phyloP scores from a whole-genome alignment of 2,113 vertebrate genomes.

The Telmatochromis sp. region DNA sequence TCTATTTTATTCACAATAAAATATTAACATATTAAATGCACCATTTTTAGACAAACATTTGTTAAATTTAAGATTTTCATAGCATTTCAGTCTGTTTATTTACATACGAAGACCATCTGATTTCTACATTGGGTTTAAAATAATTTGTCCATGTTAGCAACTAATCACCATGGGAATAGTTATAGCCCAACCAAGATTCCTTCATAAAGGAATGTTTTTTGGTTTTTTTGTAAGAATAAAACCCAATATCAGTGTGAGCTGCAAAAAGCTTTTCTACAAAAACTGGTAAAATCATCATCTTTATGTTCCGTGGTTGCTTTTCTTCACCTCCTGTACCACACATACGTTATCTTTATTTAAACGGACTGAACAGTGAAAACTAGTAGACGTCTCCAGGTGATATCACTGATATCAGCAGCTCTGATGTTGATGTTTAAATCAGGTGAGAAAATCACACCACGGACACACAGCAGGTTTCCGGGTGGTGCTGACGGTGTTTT shows the following conservation, averaged over 20 bases:
- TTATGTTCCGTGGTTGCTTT: not conserved
- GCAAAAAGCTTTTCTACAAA: not conserved
- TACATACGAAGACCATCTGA: not conserved
- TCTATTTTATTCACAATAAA: not conserved
- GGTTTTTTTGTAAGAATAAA: not conserved
- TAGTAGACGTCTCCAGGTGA: not conserved
- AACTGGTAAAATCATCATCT: not conserved
- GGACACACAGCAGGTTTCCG: not conserved
- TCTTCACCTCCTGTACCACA: not conserved
- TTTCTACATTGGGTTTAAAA: not conserved
- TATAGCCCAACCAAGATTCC: not conserved
- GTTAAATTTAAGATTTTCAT: not conserved
- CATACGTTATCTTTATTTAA: not conserved
- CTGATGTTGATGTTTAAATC: not conserved
- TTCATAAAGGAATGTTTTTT: not conserved
- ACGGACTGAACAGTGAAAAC: not conserved
- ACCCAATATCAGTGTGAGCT: not conserved
- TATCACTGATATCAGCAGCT: not conserved
- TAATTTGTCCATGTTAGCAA: not conserved
- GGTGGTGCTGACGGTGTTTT: not conserved
- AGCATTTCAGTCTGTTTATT: not conserved
- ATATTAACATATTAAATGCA: not conserved
- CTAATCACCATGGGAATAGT: not conserved
- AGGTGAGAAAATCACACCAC: slow-evolving; percentile 21
- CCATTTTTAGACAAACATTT: not conserved